phyloP scores from a whole-genome alignment of 2,888 invertebrate species.

The Brachynemurus nebulosus region DNA sequence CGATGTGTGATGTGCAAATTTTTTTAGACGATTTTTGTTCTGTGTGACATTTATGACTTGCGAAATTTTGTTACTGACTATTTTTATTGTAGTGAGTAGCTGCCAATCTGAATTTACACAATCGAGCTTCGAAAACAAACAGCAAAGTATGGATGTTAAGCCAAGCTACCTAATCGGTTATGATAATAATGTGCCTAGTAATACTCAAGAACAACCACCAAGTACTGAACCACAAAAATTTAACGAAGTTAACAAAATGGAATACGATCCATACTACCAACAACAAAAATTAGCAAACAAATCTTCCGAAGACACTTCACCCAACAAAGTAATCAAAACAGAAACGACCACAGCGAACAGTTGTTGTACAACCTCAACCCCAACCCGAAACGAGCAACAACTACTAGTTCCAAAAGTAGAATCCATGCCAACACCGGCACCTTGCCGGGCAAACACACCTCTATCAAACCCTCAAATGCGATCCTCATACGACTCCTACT shows the following conservation, averaged over 20 bases:
- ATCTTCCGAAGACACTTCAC: slow-evolving; percentile 2
- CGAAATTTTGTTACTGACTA: too few species aligned
- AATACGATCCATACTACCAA: slow-evolving; percentile 29
- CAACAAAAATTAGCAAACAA: slow-evolving; percentile 17
- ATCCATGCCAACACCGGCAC: slow-evolving; percentile 27
- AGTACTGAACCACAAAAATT: slow-evolving; percentile 10
- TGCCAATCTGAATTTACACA: slow-evolving; percentile 29
- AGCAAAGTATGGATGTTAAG: slow-evolving; percentile 29
- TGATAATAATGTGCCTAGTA: slow-evolving; percentile 19
- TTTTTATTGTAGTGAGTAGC: slow-evolving; percentile 25
- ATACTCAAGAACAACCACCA: slow-evolving; percentile 17
- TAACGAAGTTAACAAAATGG: slow-evolving; percentile 18
- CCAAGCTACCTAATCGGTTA: slow-evolving; percentile 31
- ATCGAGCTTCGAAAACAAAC: slow-evolving; percentile 7
- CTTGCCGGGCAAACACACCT: slow-evolving; percentile 33
- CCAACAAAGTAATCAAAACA: slow-evolving; percentile 34
- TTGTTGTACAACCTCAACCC: slow-evolving; percentile 33
- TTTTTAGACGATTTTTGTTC: too few species aligned
- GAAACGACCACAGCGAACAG: slow-evolving; percentile 30
- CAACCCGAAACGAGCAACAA: slow-evolving; percentile 38
- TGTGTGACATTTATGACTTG: too few species aligned
- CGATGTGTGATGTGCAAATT: too few species aligned
- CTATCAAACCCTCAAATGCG: slow-evolving; percentile 34
- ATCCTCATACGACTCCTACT: slow-evolving; percentile 44
- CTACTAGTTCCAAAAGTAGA: slow-evolving; percentile 58